Conservation (phyloP, 2,797 vertebrate genomes). For the Thripadectes ignobilis region DNA sequence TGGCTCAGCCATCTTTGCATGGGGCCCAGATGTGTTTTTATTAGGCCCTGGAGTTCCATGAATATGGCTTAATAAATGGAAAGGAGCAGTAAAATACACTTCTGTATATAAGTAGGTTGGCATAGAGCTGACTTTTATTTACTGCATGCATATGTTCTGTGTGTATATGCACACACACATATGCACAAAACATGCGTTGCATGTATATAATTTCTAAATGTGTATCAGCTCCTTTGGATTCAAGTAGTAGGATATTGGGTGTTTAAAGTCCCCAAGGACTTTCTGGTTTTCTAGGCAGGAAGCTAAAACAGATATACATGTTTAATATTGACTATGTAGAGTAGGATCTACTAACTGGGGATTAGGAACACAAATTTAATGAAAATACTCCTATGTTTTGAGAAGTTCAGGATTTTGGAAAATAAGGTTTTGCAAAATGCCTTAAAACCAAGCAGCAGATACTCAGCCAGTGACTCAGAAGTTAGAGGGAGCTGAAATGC, state of each 20-base stretch:
- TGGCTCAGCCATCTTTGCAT: background rate
- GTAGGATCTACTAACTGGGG: background rate
- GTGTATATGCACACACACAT: rapidly evolving
- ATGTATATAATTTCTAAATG: background rate
- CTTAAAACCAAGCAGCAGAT: background rate
- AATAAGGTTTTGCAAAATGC: background rate
- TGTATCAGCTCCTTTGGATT: background rate
- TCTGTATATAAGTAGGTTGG: background rate
- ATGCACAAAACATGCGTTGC: background rate
- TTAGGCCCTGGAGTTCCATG: background rate
- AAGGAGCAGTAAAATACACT: background rate
- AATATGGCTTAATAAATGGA: background rate
- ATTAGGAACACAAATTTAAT: background rate
- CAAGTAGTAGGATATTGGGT: background rate
- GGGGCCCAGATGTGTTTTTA: background rate
- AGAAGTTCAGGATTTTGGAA: background rate
- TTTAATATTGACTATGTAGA: background rate
- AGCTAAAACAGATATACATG: background rate
- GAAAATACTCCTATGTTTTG: background rate
- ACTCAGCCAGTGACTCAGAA: background rate
- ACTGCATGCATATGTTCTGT: background rate
- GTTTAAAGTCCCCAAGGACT: background rate
- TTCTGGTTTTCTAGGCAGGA: background rate
- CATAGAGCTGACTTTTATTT: background rate
- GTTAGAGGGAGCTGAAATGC: background rate